A percentile compares a stretch with the other conserved stretches of the same genome.
Conservation (phyloP, 2,113 vertebrate genomes). For the Grantiella picta region DNA sequence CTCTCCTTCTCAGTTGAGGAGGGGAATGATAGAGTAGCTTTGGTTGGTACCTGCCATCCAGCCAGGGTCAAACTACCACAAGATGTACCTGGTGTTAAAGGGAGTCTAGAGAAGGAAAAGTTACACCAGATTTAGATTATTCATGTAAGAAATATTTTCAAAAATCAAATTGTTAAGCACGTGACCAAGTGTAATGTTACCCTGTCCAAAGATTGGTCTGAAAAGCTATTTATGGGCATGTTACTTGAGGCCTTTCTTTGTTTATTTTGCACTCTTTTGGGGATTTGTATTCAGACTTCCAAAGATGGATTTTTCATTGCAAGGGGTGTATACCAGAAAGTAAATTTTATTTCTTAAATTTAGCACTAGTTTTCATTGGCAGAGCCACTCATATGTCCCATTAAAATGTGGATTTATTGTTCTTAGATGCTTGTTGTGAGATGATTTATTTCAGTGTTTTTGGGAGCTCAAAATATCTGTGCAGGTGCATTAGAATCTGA, state of each 20-base stretch:
- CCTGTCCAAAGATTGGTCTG: background rate
- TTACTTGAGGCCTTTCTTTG: background rate
- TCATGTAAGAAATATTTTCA: background rate
- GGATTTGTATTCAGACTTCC: background rate
- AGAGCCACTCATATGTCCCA: background rate
- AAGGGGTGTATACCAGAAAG: background rate
- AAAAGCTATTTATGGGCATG: background rate
- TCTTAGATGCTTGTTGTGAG: background rate
- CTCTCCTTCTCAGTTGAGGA: background rate
- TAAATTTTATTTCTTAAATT: background rate
- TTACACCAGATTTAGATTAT: background rate
- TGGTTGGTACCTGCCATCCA: background rate
- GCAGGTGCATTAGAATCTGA: background rate
- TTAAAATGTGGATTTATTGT: background rate
- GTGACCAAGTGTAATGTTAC: background rate
- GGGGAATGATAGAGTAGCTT: background rate
- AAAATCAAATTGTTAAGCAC: background rate
- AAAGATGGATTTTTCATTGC: background rate
- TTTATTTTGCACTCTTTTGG: background rate
- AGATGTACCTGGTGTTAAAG: background rate
- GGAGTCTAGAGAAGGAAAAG: background rate
- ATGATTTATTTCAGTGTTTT: background rate
- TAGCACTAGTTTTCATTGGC: background rate
- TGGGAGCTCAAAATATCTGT: background rate
- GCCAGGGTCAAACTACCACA: background rate